phyloP scores from a whole-genome alignment of 2,797 vertebrate genomes.

The Eospalax fontanierii region DNA sequence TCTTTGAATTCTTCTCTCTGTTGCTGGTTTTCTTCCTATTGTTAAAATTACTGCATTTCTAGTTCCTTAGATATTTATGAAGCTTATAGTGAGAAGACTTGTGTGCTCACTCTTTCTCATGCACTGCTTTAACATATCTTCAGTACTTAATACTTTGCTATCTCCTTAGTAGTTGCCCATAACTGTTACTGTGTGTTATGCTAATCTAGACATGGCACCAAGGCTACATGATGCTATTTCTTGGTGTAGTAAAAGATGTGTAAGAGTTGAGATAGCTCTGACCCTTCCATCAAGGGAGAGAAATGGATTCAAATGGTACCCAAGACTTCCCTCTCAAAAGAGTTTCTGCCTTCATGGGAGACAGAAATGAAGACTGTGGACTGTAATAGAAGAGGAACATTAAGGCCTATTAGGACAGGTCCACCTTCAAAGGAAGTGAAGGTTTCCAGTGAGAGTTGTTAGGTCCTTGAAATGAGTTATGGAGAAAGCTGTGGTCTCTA shows the following conservation, averaged over 20 bases:
- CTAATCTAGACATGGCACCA: background rate
- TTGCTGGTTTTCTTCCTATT: background rate
- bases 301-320: background rate
- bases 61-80: background rate
- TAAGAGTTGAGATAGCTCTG: background rate
- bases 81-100: background rate
- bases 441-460: constrained; percentile 62
- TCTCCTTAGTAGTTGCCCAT: background rate
- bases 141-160: too few species aligned
- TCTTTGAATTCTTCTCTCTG: constrained; percentile 13
- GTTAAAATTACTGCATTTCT: background rate
- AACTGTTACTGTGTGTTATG: too few species aligned
- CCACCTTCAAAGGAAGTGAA: constrained; percentile 52
- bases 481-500: constrained; percentile 68
- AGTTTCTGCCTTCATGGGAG: background rate
- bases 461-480: constrained; percentile 18
- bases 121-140: background rate
- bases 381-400: background rate
- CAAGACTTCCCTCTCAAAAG: background rate
- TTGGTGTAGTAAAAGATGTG: fast-evolving
- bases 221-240: fast-evolving
- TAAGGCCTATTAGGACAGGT: background rate
- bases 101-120: background rate
- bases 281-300: background rate
- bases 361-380: background rate